Evolutionary conservation across 1,140 invertebrate species (phyloP), one percentile per base, ranked within the genome.

Genomic region (Drosophila serrata): DNA sequence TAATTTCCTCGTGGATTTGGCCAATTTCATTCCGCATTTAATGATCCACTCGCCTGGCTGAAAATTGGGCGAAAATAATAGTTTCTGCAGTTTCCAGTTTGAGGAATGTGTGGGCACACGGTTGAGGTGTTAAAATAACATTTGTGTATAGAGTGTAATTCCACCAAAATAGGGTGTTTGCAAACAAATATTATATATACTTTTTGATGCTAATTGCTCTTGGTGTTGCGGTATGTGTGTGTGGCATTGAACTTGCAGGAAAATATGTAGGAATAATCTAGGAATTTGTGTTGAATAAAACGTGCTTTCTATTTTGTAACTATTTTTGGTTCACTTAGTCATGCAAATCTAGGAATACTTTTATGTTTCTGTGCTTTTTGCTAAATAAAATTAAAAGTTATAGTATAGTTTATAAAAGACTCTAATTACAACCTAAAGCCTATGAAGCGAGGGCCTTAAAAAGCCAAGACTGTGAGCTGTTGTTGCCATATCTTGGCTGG

Each of bases 51-150:
- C 40, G 24, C 24, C 46, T 29, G 49, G 63, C 67, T 70, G 68
- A 19, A 70, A 72, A 72, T 59, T 72, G 65, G 59, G 65, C 65
- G 69, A 72, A 42, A 59, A 59, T 58, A 58, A 72, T 72, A 29
- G 69, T 59, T 70, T 72, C 40, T 37, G 61, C 15, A 17, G 24
- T 35, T 17, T 37, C n/a, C 8, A 7, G 24, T 11, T 33, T 43
- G 35, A 29, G 68, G 65, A 72, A 72, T 70, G 51, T 70, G 35
- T 59, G 43, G 68, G 69, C 27, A 22, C 27, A 22, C 43, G 65
- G 53, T 33, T n/a, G 42, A 59, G 67, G 53, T 72, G 67, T 48
- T 49, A 29, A 59, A 73, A 70, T 17, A 46, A 24, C 13, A 22
- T 13, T 27, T 27, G 27, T 15, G n/a, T 17, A 48, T 27, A 17